Evolutionary conservation across 1,140 invertebrate species (phyloP).

Genomic region (Hylaeus anthracinus): DNA sequence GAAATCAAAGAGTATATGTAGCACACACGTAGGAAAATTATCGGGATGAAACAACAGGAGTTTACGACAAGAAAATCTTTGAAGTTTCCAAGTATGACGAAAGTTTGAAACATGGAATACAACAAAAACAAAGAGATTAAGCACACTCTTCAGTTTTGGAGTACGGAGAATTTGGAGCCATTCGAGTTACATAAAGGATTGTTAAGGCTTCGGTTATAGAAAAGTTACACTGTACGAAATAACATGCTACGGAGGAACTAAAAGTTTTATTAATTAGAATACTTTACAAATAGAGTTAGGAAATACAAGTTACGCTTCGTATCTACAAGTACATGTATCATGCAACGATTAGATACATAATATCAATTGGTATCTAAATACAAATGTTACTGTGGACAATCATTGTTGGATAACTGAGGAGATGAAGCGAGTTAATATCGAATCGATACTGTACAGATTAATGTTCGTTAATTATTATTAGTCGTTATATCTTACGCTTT

Average conservation of each 20-base stretch:
- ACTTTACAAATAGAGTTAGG: slow-evolving; percentile 1
- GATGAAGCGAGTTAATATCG: slow-evolving; percentile 11
- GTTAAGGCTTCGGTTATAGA: slow-evolving; percentile 23
- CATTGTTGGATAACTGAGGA: slow-evolving; percentile 26
- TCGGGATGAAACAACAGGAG: too few relatives aligned
- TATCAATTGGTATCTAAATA: slow-evolving; percentile 18
- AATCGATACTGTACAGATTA: slow-evolving; percentile 3
- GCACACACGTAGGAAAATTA: too few relatives aligned
- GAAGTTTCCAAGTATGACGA: too few relatives aligned
- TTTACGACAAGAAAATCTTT: too few relatives aligned
- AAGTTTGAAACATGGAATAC: background rate
- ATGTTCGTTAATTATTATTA: slow-evolving; percentile 38
- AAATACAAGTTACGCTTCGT: background rate
- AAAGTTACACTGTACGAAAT: background rate
- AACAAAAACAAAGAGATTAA: background rate
- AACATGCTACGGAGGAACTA: slow-evolving; percentile 13
- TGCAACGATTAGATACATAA: slow-evolving; percentile 2
- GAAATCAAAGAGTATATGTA: slow-evolving; percentile 39
- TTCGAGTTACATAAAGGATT: slow-evolving; percentile 22
- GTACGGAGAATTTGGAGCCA: slow-evolving; percentile 13
- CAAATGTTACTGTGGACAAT: slow-evolving; percentile 28
- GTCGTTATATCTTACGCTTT: slow-evolving; percentile 74
- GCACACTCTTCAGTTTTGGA: background rate
- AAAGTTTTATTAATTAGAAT: background rate
- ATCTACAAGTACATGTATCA: slow-evolving; percentile 4